Base-by-base conservation (phyloP, 2,888 invertebrate genomes). In the Periphyllus acericola region DNA sequence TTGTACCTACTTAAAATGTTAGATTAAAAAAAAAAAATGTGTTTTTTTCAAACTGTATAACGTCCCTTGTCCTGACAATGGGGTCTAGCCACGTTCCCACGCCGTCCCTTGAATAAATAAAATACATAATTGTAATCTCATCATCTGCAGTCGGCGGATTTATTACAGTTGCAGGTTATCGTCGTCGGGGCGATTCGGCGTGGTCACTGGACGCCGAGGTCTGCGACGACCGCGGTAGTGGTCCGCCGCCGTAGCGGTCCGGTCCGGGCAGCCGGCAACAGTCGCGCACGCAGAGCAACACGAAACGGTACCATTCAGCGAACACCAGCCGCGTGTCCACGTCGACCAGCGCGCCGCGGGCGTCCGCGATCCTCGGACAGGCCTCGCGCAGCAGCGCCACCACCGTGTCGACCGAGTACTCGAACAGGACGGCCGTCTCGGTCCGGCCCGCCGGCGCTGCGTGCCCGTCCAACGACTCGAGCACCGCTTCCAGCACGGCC, bases 251-350 rank as follows among this genome's bases (percentile, higher is more conserved):
- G 46, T n/a, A n/a, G n/a, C n/a, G 60, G 17, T 34, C 17, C 14
- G 40, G 0, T 29, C 1, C 14, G 11, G 32, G 40, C 75, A 40
- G 32, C 17, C 3, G 29, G n/a, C 79, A 72, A 9, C 29, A 36
- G 6, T 86, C 55, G 29, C 79, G 79, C 36, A 79, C 55, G 86
- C 86, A 80, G 72, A 80, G 25, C 79, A 80, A 32, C 29, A 72
- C 55, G 79, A 86, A 86, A 4, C 55, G 79, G n/a, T 86, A 86
- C 86, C 86, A 86, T 55, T 86, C 79, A 60, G 71, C 79, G 40
- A 86, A 86, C 86, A 71, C 71, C 55, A 86, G 29, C 8, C 79
- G 86, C 40, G 72, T 29, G 8, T 80, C 72, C 36, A 46, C 29
- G 29, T 34, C 36, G 36, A 79, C 52, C 36, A 86, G 6, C 29